A percentile compares a stretch with the other conserved stretches of the same genome.
Evolutionary conservation across 2,113 vertebrate species (phyloP).

Genomic region (Haemorhous mexicanus): DNA sequence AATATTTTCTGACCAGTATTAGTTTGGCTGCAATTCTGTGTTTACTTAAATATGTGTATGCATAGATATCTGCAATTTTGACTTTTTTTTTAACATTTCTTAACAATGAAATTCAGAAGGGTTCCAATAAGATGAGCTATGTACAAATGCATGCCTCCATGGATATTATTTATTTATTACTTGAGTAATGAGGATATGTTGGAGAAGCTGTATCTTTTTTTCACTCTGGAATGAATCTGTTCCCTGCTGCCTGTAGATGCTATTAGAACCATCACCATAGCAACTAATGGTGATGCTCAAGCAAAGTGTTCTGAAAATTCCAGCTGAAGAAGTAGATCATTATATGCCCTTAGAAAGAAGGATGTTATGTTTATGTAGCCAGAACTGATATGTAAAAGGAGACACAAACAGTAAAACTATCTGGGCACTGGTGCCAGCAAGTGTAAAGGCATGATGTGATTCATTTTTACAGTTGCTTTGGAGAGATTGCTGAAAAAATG

Average conservation of each 20-base stretch:
- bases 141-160: neutral
- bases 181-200: neutral
- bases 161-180: neutral
- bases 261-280: constrained; percentile 29
- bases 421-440: neutral
- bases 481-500: neutral
- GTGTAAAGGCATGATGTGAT: neutral
- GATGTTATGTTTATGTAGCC: neutral
- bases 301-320: constrained; percentile 3
- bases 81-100: neutral
- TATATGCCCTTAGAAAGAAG: neutral
- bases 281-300: constrained; percentile 38
- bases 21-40: neutral
- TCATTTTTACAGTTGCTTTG: neutral
- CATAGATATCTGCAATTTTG: neutral
- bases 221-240: neutral
- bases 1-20: neutral
- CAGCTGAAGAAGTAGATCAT: neutral
- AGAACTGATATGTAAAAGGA: neutral
- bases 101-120: neutral
- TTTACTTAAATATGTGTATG: neutral
- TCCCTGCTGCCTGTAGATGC: neutral
- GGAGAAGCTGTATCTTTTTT: neutral
- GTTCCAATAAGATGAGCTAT: neutral
- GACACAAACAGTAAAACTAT: neutral